Percentiles rank a stretch among this genome's conserved stretches.
These are phyloP conservation scores for Erythrolamprus reginae DNA, from an alignment of 2,113 vertebrate genomes.

Conservation along the genomic window DNA sequence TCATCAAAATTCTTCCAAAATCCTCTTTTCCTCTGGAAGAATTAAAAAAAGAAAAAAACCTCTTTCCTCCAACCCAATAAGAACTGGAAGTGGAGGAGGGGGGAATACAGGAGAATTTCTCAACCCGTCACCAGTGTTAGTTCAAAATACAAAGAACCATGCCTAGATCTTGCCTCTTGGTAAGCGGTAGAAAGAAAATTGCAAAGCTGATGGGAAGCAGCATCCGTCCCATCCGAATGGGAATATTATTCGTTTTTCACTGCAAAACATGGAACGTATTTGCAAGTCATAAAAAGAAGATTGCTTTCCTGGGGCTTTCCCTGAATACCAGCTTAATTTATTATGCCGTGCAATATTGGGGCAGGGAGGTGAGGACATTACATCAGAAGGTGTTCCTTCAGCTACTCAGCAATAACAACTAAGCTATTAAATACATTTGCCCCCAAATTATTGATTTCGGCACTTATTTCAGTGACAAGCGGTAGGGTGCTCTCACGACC, in stretches of 20 bases:
- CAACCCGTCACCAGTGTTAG: not conserved
- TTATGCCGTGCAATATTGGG: not conserved
- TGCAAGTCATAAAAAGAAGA: not conserved
- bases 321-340: not conserved
- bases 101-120: not conserved
- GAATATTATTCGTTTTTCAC: not conserved
- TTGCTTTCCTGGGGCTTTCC: not conserved
- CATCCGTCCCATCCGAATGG: not conserved
- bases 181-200: not conserved
- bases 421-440: slow-evolving; percentile 6
- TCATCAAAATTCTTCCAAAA: not conserved
- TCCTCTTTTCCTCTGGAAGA: not conserved
- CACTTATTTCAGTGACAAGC: slow-evolving; percentile 18
- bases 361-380: not conserved
- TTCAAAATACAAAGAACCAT: not conserved
- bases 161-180: not conserved
- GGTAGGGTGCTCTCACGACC: slow-evolving; percentile 25
- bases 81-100: not conserved
- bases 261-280: not conserved
- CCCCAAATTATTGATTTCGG: slow-evolving; percentile 25
- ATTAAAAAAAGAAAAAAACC: not conserved
- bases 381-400: not conserved
- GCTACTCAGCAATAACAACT: not conserved
- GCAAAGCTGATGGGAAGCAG: not conserved
- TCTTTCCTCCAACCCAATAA: not conserved